Conservation (phyloP, 2,797 vertebrate genomes). For the Poeciliopsis turneri region DNA sequence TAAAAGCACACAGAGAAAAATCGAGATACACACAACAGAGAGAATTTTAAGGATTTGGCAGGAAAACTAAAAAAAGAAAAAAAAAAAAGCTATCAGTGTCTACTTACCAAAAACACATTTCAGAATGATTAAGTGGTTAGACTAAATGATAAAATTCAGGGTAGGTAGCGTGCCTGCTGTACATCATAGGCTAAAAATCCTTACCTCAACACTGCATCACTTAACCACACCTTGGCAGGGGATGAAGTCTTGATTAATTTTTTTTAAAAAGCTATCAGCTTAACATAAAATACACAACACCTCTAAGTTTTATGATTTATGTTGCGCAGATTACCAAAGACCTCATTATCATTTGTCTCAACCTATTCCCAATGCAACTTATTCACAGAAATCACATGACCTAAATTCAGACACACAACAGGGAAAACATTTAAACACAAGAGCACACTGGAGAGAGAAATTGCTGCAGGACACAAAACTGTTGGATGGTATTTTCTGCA, state of each 20-base stretch:
- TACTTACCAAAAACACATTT: constrained; percentile 89
- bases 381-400: constrained; percentile 59
- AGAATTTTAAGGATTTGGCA: constrained; percentile 94
- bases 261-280: not conserved
- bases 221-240: constrained; percentile 48
- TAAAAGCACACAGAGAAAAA: constrained; percentile 99
- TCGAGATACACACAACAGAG: constrained; percentile 99
- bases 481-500: constrained; percentile 99
- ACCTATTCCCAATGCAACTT: constrained; percentile 42
- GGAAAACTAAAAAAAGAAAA: constrained; percentile 81
- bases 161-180: constrained; percentile 52
- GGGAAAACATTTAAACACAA: constrained; percentile 85
- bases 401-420: constrained; percentile 90
- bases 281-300: constrained; percentile 22
- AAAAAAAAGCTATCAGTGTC: constrained; percentile 90
- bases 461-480: constrained; percentile 99
- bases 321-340: constrained; percentile 34
- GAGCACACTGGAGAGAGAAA: constrained; percentile 97
- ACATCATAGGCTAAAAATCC: constrained; percentile 67
- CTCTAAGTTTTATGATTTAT: constrained; percentile 11
- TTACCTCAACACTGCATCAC: constrained; percentile 74
- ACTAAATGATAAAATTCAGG: constrained; percentile 53
- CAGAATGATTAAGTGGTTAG: constrained; percentile 48
- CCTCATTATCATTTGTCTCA: constrained; percentile 47
- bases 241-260: constrained; percentile 18